phyloP scores from a whole-genome alignment of 1,140 invertebrate species.

The Trichogramma pretiosum region DNA sequence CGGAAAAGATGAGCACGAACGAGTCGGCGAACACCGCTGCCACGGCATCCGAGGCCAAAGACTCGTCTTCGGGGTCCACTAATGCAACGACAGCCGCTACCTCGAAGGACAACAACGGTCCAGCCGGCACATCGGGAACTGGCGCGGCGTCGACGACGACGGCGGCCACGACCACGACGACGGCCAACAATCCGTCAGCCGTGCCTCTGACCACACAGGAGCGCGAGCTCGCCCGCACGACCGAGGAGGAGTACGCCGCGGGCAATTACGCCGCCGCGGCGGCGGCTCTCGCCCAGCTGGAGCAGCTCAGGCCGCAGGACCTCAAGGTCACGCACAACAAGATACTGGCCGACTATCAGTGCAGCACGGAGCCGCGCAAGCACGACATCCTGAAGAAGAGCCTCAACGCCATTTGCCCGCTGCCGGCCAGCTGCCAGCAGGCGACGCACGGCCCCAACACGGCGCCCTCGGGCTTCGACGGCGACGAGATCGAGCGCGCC shows the following conservation, averaged over 20 bases:
- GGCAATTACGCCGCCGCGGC: conserved; percentile 51
- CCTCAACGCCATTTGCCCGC: conserved; percentile 53
- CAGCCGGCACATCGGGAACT: no score
- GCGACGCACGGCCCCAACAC: conserved; percentile 33
- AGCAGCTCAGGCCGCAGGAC: conserved; percentile 51
- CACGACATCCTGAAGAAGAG: conserved; percentile 62
- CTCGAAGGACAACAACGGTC: no score
- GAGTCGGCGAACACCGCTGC: no score
- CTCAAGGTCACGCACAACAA: conserved; percentile 66
- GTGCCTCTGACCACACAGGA: conserved; percentile 50
- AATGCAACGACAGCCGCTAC: no score
- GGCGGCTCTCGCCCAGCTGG: conserved; percentile 52
- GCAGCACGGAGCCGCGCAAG: conserved; percentile 56
- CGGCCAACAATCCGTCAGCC: no score
- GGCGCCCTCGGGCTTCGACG: conserved; percentile 48
- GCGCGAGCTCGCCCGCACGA: conserved; percentile 48
- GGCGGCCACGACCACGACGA: no score
- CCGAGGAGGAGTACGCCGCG: conserved; percentile 51
- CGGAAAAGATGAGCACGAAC: no score
- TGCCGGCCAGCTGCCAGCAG: conserved; percentile 21
- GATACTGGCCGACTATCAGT: conserved; percentile 63
- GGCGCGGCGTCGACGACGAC: no score
- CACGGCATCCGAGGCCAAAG: no score
- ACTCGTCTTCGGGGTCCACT: no score
- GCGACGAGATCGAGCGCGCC: conserved; percentile 64